Percentiles rank a stretch among this genome's conserved stretches.
phyloP scores from a whole-genome alignment of 2,797 vertebrate genomes.

The Adrianichthys oophorus region DNA sequence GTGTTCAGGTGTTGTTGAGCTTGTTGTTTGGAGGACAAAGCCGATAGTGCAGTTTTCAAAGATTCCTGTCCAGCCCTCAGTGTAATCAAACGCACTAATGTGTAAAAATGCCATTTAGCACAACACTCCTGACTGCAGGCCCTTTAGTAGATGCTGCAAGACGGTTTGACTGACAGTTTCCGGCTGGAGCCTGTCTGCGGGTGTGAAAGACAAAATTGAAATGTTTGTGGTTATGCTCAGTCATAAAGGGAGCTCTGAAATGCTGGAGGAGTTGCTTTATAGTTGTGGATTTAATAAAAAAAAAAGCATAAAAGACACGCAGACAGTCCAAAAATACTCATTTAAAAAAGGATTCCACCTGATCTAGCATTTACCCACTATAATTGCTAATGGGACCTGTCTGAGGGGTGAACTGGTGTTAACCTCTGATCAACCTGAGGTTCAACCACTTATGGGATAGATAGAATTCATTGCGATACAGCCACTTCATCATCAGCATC shows the following conservation, averaged over 20 bases:
- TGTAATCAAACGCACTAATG: constrained; percentile 78
- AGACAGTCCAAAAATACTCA: constrained; percentile 18
- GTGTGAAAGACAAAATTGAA: constrained; percentile 54
- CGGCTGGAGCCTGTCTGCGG: constrained; percentile 59
- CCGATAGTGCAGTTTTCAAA: constrained; percentile 50
- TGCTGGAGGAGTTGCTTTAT: constrained; percentile 13
- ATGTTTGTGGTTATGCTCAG: constrained; percentile 41
- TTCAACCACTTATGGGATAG: constrained; percentile 67
- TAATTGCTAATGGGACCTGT: constrained; percentile 77
- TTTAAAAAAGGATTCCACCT: constrained; percentile 32
- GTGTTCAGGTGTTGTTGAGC: constrained; percentile 29
- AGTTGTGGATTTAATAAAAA: constrained; percentile 10
- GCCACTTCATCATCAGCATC: constrained; percentile 72
- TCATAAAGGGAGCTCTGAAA: constrained; percentile 33
- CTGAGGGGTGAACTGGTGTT: constrained; percentile 74
- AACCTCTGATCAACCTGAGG: constrained; percentile 74
- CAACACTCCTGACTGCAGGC: constrained; percentile 65
- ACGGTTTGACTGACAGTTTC: constrained; percentile 71
- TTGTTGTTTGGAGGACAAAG: constrained; percentile 27
- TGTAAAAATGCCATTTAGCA: constrained; percentile 81
- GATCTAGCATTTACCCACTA: constrained; percentile 58
- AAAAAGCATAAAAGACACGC: neutral
- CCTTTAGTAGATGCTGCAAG: constrained; percentile 63
- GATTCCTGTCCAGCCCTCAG: constrained; percentile 47
- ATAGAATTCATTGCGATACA: constrained; percentile 75